phyloP scores from a whole-genome alignment of 2,113 vertebrate genomes.

The Pangasianodon hypophthalmus region DNA sequence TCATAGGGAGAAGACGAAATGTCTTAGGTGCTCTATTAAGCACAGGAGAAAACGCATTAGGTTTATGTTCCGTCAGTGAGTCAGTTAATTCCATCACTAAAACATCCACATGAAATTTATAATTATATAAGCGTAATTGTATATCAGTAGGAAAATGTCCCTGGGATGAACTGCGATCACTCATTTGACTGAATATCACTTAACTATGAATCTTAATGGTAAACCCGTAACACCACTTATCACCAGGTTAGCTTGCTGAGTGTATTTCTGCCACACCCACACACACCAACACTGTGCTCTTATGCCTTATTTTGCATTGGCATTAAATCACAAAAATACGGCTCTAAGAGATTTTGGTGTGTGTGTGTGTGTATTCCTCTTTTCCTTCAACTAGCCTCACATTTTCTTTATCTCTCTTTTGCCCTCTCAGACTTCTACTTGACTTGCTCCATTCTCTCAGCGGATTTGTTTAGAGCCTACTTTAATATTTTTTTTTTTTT shows the following conservation, averaged over 20 bases:
- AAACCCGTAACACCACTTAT: background rate
- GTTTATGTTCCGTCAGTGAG: background rate
- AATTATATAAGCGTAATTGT: background rate
- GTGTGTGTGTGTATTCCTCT: background rate
- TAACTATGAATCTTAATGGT: background rate
- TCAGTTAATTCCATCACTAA: background rate
- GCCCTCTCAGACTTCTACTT: background rate
- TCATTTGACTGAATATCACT: background rate
- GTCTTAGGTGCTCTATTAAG: background rate
- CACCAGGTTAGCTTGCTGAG: too few relatives aligned
- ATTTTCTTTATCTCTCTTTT: background rate
- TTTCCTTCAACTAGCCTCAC: background rate
- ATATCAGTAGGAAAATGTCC: background rate
- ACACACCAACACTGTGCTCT: too few relatives aligned
- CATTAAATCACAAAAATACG: too few relatives aligned
- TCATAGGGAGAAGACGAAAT: background rate
- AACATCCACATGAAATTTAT: background rate
- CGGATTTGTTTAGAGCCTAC: slow-evolving; percentile 44
- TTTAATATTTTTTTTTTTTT: background rate
- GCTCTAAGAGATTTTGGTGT: background rate
- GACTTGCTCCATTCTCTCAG: background rate
- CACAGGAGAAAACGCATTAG: background rate
- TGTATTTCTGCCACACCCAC: too few relatives aligned
- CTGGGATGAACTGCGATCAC: background rate
- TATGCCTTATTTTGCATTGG: too few relatives aligned